Base-by-base conservation (phyloP, 30 jellyfish, hydroid and myxozoan genomes). In the Aurelia aurita region DNA sequence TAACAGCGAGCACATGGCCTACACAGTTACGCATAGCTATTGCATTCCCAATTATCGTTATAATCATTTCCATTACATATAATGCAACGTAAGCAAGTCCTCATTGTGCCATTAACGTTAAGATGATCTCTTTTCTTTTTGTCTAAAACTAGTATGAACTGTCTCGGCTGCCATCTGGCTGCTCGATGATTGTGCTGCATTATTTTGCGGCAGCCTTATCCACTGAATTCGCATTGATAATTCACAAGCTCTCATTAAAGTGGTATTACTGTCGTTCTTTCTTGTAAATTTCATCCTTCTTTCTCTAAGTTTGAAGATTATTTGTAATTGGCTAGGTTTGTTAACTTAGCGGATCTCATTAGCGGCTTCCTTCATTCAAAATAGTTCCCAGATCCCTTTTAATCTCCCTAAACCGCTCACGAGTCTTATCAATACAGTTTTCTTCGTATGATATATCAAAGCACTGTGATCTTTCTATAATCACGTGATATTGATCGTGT, bases 91-190 rank as follows among this genome's bases (percentile, higher is more conserved):
- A 39, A 39, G 15, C 51, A 39, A 39, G 16, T 39, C 51, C 51
- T 39, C 51, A 39, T 4, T 39, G 51, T 39, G 51, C 51, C 51
- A 39, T 39, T 39, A 39, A 39, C 8, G 26, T 55, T n/a, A 55
- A 0, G 67, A 55, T 55, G 25, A 55, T 55, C 67, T 55, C 11
- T 55, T 16, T n/a, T 22, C 25, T 55, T 19, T 14, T 55, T 22
- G 67, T 55, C 67, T 55, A 55, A 55, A 22, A 55, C 29, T n/a
- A 22, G 67, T 3, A 22, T 22, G 29, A 55, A 55, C 29, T 19
- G 67, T 55, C 29, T 55, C 29, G 67, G 67, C 54, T 25, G 63
- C 76, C 88, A 77, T 77, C 63, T 77, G 88, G 79, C n/a, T 55
- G 43, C 78, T 26, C 29, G 12, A 0, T 6, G 67, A n/a, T 19